A percentile compares a stretch with the other conserved stretches of the same genome.
These are phyloP conservation scores for Pterostichus niger DNA, from an alignment of 2,888 invertebrate genomes.

Conservation along the genomic window DNA sequence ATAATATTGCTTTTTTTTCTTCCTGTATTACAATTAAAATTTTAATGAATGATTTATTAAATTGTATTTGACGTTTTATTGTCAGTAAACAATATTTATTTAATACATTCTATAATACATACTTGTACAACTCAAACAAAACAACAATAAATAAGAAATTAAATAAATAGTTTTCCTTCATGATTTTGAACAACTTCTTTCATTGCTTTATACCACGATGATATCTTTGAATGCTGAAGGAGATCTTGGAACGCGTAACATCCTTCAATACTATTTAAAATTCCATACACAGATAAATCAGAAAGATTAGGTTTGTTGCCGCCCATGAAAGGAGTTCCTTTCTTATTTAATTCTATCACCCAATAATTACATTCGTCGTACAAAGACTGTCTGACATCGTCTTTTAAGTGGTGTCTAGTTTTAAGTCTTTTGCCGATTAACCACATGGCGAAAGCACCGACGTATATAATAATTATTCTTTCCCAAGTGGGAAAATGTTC, in stretches of 20 bases:
- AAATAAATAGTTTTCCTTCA: conserved; percentile 76
- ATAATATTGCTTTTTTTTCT: neutral
- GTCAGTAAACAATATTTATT: conserved; percentile 5
- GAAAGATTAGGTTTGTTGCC: conserved; percentile 93
- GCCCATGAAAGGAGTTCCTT: conserved; percentile 89
- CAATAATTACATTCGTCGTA: conserved; percentile 94
- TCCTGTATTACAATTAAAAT: neutral
- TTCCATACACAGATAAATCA: conserved; percentile 94
- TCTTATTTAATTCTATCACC: conserved; percentile 84
- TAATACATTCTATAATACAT: neutral
- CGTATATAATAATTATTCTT: conserved; percentile 91
- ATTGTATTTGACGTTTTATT: neutral
- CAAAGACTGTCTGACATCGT: conserved; percentile 93
- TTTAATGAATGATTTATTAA: neutral
- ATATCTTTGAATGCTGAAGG: conserved; percentile 85
- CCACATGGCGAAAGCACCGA: conserved; percentile 97
- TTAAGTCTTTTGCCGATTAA: conserved; percentile 93
- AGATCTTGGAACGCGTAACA: conserved; percentile 93
- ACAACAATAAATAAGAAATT: conserved; percentile 40
- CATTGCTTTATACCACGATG: conserved; percentile 88
- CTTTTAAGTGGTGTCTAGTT: conserved; percentile 87
- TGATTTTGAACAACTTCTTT: conserved; percentile 82
- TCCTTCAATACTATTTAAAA: conserved; percentile 95
- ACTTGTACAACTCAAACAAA: conserved; percentile 8
- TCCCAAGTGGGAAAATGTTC: conserved; percentile 93